phyloP scores from a whole-genome alignment of 1,140 invertebrate species.

The Dufourea novaeangliae region DNA sequence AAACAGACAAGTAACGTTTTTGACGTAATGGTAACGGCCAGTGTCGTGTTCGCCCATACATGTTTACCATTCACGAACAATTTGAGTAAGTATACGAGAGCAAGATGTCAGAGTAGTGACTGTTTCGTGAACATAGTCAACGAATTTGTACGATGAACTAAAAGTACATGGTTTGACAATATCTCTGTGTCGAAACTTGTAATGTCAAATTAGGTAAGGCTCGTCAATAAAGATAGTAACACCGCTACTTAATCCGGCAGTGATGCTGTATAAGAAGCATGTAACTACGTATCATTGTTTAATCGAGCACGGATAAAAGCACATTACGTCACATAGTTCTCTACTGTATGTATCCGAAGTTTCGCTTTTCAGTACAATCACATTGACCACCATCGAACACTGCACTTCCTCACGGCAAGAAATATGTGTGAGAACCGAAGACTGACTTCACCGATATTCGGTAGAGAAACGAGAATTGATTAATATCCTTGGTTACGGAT shows the following conservation, averaged over 20 bases:
- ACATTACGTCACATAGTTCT: constrained; percentile 32
- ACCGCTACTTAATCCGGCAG: constrained; percentile 60
- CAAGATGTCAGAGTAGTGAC: constrained; percentile 29
- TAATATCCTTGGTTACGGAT: not conserved
- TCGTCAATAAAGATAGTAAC: constrained; percentile 39
- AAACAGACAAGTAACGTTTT: constrained; percentile 37
- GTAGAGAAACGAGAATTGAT: constrained; percentile 4
- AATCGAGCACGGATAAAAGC: constrained; percentile 42
- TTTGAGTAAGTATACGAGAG: constrained; percentile 51
- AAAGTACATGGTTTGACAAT: constrained; percentile 41
- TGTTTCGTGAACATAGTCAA: constrained; percentile 44
- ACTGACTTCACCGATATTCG: constrained; percentile 9
- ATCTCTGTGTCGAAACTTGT: constrained; percentile 28
- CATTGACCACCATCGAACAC: constrained; percentile 33
- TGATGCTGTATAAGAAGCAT: constrained; percentile 59
- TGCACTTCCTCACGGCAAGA: not conserved
- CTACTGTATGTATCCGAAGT: constrained; percentile 30
- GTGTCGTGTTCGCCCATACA: constrained; percentile 34
- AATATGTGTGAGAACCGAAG: not conserved
- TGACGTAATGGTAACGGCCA: constrained; percentile 33
- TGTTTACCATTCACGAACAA: constrained; percentile 28
- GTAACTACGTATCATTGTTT: constrained; percentile 40
- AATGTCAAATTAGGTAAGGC: constrained; percentile 34
- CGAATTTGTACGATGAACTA: constrained; percentile 46
- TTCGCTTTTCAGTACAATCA: constrained; percentile 34